A percentile compares a stretch with the other conserved stretches of the same genome.
phyloP scores from a whole-genome alignment of 2,888 invertebrate genomes.

The Watsonalla binaria region DNA sequence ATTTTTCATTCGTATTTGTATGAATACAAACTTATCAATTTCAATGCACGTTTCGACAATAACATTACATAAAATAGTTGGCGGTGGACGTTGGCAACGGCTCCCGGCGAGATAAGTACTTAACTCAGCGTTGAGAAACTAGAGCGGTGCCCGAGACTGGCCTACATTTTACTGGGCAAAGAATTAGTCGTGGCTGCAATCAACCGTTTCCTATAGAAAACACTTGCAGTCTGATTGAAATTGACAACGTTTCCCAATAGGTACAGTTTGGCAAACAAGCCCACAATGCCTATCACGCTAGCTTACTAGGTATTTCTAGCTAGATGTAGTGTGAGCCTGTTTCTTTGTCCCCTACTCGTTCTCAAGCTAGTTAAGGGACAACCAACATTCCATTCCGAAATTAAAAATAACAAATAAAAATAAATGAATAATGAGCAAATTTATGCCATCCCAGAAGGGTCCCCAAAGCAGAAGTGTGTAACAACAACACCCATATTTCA shows the following conservation, averaged over 20 bases:
- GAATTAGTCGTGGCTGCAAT: conserved; percentile 70
- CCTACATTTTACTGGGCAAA: conserved; percentile 62
- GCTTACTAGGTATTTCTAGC: not conserved
- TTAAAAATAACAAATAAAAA: no score
- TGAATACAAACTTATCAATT: conserved; percentile 57
- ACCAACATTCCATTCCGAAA: no score
- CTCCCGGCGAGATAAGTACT: conserved; percentile 63
- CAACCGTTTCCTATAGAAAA: conserved; percentile 64
- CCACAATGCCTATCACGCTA: conserved; percentile 7
- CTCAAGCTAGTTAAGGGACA: no score
- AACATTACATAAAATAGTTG: conserved; percentile 71
- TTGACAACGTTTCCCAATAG: conserved; percentile 60
- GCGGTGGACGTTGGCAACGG: conserved; percentile 63
- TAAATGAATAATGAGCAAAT: no score
- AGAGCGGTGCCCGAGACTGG: conserved; percentile 68
- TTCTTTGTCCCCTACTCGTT: no score
- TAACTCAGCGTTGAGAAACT: conserved; percentile 70
- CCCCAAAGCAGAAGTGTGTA: no score
- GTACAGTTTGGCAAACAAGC: conserved; percentile 16
- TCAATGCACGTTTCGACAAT: conserved; percentile 70
- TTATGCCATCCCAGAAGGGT: no score
- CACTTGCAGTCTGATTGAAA: conserved; percentile 53
- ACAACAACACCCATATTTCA: no score
- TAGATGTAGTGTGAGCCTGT: no score
- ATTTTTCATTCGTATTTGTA: conserved; percentile 23